These are phyloP conservation scores for Sepioteuthis lessoniana DNA, from an alignment of 2,888 invertebrate species.

Conservation along the genomic window DNA sequence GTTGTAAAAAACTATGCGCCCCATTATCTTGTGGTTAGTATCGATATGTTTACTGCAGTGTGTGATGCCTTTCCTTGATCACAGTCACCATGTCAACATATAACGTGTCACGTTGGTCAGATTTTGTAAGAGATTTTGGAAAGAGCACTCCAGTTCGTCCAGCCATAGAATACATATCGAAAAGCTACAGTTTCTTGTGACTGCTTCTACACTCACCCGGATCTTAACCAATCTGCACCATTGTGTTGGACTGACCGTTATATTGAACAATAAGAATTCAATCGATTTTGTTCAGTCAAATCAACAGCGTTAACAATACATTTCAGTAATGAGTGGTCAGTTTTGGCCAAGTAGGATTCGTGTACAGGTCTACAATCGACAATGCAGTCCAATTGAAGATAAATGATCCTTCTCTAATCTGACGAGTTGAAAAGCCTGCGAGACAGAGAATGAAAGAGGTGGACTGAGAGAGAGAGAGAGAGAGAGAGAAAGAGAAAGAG, in stretches of 20 bases:
- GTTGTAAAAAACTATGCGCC: no score
- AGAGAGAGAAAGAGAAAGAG: not conserved
- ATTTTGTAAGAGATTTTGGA: not conserved
- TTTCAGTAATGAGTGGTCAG: slow-evolving; percentile 4
- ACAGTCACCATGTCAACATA: not conserved
- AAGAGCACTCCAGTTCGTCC: not conserved
- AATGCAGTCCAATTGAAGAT: not conserved
- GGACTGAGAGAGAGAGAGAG: not conserved
- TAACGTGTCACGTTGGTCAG: not conserved
- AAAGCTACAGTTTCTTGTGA: not conserved
- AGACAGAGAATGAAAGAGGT: not conserved
- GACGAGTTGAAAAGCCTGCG: not conserved
- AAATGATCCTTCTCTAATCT: not conserved
- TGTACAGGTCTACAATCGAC: not conserved
- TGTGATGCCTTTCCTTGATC: not conserved
- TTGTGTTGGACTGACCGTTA: not conserved
- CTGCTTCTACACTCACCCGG: not conserved
- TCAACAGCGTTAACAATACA: not conserved
- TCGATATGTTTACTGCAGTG: not conserved
- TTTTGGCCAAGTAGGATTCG: not conserved
- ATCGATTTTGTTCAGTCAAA: not conserved
- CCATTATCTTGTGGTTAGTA: not conserved
- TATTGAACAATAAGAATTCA: not conserved
- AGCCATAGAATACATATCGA: not conserved
- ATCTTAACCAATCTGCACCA: not conserved